Conservation (phyloP, 2,797 vertebrate genomes). For the Chromis chromis region DNA sequence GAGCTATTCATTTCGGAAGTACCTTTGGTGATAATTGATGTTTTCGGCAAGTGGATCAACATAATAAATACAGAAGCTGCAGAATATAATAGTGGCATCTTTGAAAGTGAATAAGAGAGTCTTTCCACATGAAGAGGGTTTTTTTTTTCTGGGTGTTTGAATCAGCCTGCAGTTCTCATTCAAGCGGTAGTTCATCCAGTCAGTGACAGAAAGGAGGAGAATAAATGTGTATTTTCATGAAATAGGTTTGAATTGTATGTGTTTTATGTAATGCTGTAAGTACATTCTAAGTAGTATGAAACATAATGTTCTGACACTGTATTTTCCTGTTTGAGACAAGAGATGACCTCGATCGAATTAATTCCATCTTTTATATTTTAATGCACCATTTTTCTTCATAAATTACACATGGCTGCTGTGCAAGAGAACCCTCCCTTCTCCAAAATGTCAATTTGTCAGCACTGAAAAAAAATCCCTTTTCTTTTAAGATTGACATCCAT, state of each 20-base stretch:
- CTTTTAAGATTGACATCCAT: slow-evolving; percentile 45
- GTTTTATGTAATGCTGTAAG: background rate
- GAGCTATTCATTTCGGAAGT: slow-evolving; percentile 27
- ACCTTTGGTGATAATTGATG: slow-evolving; percentile 39
- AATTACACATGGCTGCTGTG: slow-evolving; percentile 6
- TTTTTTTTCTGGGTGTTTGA: slow-evolving; percentile 6
- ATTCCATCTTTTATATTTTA: slow-evolving; percentile 9
- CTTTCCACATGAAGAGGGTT: slow-evolving; percentile 12
- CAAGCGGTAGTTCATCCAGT: too few relatives aligned
- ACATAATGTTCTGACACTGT: too few relatives aligned
- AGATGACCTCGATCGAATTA: slow-evolving; percentile 17
- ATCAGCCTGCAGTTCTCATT: too few relatives aligned
- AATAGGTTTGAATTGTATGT: background rate
- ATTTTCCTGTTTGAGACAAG: background rate
- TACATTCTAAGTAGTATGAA: background rate
- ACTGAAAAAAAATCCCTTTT: slow-evolving; percentile 26
- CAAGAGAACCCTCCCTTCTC: background rate
- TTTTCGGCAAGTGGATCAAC: slow-evolving; percentile 18
- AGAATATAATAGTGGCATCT: slow-evolving; percentile 20
- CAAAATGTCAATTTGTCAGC: slow-evolving; percentile 55
- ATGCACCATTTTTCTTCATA: slow-evolving; percentile 26
- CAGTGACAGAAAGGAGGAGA: background rate
- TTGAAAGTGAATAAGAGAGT: slow-evolving; percentile 3
- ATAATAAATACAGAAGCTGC: slow-evolving; percentile 9
- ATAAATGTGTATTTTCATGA: slow-evolving; percentile 11